These are phyloP conservation scores for Acleris holmiana DNA, from an alignment of 2,888 invertebrate genomes.

Conservation along the genomic window DNA sequence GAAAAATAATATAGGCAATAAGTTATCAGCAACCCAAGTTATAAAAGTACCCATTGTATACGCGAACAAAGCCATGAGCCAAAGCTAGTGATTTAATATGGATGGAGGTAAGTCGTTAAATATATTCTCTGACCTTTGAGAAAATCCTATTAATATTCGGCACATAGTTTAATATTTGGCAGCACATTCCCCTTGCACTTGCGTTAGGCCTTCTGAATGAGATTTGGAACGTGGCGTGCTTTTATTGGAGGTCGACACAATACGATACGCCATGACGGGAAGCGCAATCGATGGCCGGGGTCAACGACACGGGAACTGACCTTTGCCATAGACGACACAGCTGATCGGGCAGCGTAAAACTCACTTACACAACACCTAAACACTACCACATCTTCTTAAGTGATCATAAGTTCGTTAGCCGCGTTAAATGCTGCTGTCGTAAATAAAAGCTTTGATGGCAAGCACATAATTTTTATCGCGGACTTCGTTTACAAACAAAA, in stretches of 20 bases:
- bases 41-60: too few relatives aligned
- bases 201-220: constrained; percentile 35
- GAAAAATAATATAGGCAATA: too few relatives aligned
- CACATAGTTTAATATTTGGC: constrained; percentile 10
- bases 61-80: too few relatives aligned
- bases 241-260: constrained; percentile 70
- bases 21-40: too few relatives aligned
- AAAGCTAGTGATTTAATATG: constrained; percentile 1
- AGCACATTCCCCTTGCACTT: constrained; percentile 11
- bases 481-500: constrained; percentile 37
- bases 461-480: constrained; percentile 34
- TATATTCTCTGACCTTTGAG: neutral
- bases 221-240: constrained; percentile 53
- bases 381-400: constrained; percentile 14
- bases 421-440: constrained; percentile 29
- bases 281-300: constrained; percentile 78
- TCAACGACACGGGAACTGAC: constrained; percentile 81
- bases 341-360: constrained; percentile 64
- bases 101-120: neutral
- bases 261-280: constrained; percentile 65
- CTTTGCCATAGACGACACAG: constrained; percentile 79
- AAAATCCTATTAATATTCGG: constrained; percentile 5
- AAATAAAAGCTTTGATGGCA: constrained; percentile 37
- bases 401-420: constrained; percentile 31
- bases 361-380: constrained; percentile 23